Percentiles rank a stretch among this genome's conserved stretches.
These are phyloP conservation scores for Numenius arquata DNA, from an alignment of 2,113 vertebrate genomes.

Conservation along the genomic window DNA sequence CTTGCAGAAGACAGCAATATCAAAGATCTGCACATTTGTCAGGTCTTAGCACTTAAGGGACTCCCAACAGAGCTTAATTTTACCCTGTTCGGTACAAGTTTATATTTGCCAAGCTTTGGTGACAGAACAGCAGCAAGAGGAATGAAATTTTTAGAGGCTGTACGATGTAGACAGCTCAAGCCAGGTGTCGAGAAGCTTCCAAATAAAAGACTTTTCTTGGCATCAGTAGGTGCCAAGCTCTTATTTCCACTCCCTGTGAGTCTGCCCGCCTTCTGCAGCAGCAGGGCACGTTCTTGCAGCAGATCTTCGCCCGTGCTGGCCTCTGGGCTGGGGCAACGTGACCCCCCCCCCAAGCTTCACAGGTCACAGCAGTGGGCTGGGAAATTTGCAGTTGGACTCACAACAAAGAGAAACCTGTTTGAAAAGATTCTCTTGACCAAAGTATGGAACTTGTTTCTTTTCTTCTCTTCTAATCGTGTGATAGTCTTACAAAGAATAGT, in stretches of 20 bases:
- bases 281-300: neutral
- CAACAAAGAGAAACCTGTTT: neutral
- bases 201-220: neutral
- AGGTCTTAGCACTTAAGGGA: neutral
- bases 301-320: neutral
- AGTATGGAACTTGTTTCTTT: neutral
- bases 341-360: neutral
- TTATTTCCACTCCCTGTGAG: neutral
- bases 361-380: accelerated
- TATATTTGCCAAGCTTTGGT: neutral
- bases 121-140: neutral
- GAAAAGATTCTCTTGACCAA: neutral
- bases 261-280: neutral
- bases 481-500: neutral
- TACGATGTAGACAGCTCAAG: neutral
- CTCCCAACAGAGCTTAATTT: neutral
- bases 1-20: neutral
- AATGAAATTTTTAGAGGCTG: neutral
- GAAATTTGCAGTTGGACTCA: neutral
- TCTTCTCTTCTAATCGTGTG: neutral
- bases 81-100: neutral
- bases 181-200: neutral
- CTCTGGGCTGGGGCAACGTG: neutral
- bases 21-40: neutral
- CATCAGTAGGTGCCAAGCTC: neutral